Base-by-base conservation (phyloP, 2,888 invertebrate species). In the Fragum whitleyi region DNA sequence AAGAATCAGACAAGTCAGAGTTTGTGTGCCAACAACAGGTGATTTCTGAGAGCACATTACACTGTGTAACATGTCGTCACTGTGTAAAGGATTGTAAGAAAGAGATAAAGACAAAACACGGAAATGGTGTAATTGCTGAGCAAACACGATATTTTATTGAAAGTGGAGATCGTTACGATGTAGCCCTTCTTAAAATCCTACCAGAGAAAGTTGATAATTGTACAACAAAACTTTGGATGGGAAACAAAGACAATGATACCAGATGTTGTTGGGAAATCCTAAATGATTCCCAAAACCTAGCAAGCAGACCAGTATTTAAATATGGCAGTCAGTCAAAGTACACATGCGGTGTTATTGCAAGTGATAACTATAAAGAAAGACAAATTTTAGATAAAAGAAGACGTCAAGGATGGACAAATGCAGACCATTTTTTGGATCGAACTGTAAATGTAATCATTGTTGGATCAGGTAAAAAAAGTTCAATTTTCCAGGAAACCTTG, bases 391-490 rank as follows among this genome's bases (percentile, higher is more conserved):
- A 57, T 2, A 6, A 7, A 28, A 9, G 29, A 28, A 14, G 28
- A 29, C 1, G 16, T 61, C 28, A 26, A 29, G 3, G 23, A n/a
- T 55, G 23, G n/a, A 61, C 32, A 19, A 36, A 62, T n/a, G 1
- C 29, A 32, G 19, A 32, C 9, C n/a, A n/a, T 9, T 36, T 6
- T 36, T 9, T 62, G n/a, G n/a, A 62, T 36, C 32, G 19, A 19
- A 62, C 19, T n/a, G 36, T 62, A 2, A 62, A 62, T 62, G 29
- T 62, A 5, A 62, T 62, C 36, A 62, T 62, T 21, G 28, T 62
- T n/a, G 62, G 62, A n/a, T 62, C 62, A 36, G 62, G 62, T 62
- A 62, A 21, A 36, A n/a, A n/a, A 57, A 21, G n/a, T n/a, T n/a
- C n/a, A n/a, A n/a, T n/a, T n/a, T n/a, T n/a, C n/a, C n/a, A n/a